Evolutionary conservation across 2,888 invertebrate species (phyloP).

Genomic region (Dascillus cervinus): DNA sequence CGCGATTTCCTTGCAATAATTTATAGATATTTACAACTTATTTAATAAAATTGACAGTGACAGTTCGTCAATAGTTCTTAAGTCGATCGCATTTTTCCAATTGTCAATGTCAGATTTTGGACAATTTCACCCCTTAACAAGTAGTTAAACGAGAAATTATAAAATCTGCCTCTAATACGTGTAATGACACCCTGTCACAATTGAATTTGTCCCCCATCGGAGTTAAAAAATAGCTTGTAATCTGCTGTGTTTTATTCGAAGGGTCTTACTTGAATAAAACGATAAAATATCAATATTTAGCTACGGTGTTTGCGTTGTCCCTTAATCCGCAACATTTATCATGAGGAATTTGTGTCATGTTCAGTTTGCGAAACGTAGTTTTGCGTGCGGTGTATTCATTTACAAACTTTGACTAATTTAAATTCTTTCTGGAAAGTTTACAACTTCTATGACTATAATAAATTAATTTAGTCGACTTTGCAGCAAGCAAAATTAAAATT

Average conservation of each 20-base stretch:
- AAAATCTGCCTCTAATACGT: slow-evolving; percentile 28
- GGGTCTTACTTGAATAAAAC: no score
- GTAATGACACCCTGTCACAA: slow-evolving; percentile 36
- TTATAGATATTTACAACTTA: no score
- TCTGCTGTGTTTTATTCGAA: slow-evolving; percentile 17
- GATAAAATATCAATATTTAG: slow-evolving; percentile 8
- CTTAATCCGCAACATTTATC: slow-evolving; percentile 2
- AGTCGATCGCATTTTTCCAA: no score
- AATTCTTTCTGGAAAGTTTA: neutral
- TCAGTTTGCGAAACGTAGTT: neutral
- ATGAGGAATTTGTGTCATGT: neutral
- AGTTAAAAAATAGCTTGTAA: slow-evolving; percentile 19
- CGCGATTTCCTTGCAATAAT: no score
- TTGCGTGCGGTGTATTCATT: neutral
- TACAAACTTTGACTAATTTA: neutral
- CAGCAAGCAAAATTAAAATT: no score
- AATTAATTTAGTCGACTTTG: no score
- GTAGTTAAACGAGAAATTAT: no score
- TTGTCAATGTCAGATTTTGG: no score
- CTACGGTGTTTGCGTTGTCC: slow-evolving; percentile 6
- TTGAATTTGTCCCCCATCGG: slow-evolving; percentile 35
- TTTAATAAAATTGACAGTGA: no score
- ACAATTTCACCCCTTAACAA: no score
- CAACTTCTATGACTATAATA: no score
- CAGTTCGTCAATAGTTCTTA: no score